phyloP scores from a whole-genome alignment of 2,888 invertebrate species.

The Ormyrus labotus region DNA sequence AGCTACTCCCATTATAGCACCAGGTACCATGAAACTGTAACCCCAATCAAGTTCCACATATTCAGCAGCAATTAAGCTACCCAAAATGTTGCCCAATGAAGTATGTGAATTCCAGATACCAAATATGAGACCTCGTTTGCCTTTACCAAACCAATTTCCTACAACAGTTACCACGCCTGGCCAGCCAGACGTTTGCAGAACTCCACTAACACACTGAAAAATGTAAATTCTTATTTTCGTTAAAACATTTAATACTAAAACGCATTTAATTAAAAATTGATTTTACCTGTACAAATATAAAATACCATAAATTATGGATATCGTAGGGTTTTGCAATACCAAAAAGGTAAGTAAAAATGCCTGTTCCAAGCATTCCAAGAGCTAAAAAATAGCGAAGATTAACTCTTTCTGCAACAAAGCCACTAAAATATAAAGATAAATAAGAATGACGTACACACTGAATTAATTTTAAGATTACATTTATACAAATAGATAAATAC shows the following conservation, averaged over 20 bases:
- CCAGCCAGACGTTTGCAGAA: conserved; percentile 96
- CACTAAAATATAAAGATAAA: conserved; percentile 76
- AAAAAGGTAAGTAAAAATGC: conserved; percentile 82
- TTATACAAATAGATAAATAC: conserved; percentile 70
- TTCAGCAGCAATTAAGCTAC: conserved; percentile 90
- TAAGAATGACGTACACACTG: no score
- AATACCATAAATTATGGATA: conserved; percentile 90
- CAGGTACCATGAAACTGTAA: conserved; percentile 93
- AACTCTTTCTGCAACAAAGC: conserved; percentile 94
- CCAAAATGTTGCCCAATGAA: conserved; percentile 95
- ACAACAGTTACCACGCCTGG: conserved; percentile 95
- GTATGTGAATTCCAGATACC: conserved; percentile 99
- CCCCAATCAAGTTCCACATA: conserved; percentile 94
- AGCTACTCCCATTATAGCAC: conserved; percentile 84
- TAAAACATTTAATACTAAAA: neutral
- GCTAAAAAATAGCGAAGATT: conserved; percentile 94
- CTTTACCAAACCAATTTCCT: conserved; percentile 98
- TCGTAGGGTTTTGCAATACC: conserved; percentile 89
- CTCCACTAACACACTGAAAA: conserved; percentile 85
- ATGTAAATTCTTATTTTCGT: neutral
- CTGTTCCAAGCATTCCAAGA: conserved; percentile 90
- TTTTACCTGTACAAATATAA: conserved; percentile 87
- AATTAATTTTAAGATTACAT: neutral
- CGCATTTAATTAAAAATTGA: conserved; percentile 32
- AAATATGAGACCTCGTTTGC: conserved; percentile 93